Conservation (phyloP, 30 jellyfish, hydroid and myxozoan species). For the Pelagia noctiluca region DNA sequence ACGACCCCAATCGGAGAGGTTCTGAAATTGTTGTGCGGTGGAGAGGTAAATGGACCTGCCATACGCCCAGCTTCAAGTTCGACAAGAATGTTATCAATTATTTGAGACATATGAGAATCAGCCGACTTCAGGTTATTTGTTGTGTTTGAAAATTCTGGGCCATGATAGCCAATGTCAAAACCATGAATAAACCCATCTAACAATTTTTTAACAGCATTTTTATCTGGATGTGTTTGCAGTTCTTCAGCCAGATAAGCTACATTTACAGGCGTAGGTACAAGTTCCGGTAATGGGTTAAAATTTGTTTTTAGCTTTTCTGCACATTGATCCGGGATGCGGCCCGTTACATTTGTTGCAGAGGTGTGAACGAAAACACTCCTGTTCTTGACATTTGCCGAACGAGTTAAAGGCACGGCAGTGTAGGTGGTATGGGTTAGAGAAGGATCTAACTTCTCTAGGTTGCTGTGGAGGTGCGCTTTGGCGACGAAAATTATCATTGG, state of each 20-base stretch:
- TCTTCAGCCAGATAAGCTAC: background rate
- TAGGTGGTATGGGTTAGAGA: constrained; percentile 14
- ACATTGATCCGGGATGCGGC: background rate
- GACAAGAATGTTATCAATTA: constrained; percentile 34
- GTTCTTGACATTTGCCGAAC: background rate
- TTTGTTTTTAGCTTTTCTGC: constrained; percentile 1
- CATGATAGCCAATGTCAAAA: constrained; percentile 13
- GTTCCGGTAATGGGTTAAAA: background rate
- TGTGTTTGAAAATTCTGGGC: constrained; percentile 35
- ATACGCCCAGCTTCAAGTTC: constrained; percentile 62
- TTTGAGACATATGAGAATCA: constrained; percentile 9
- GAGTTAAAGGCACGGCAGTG: constrained; percentile 9
- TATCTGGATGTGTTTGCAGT: background rate
- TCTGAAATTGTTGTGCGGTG: constrained; percentile 53
- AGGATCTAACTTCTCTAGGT: background rate
- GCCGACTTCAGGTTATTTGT: constrained; percentile 56
- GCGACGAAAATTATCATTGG: constrained; percentile 21
- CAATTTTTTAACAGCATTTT: background rate
- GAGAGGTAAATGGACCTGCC: constrained; percentile 65
- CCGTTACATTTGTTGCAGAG: constrained; percentile 4
- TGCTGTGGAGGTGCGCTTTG: background rate
- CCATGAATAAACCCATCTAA: background rate
- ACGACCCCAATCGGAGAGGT: constrained; percentile 72
- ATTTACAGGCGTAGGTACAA: background rate
- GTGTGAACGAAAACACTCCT: background rate